Evolutionary conservation across 92 coral and sea anemone genomes (phyloP), one percentile per base, ranked within the genome.

Genomic region (Parazoanthus darwini): DNA sequence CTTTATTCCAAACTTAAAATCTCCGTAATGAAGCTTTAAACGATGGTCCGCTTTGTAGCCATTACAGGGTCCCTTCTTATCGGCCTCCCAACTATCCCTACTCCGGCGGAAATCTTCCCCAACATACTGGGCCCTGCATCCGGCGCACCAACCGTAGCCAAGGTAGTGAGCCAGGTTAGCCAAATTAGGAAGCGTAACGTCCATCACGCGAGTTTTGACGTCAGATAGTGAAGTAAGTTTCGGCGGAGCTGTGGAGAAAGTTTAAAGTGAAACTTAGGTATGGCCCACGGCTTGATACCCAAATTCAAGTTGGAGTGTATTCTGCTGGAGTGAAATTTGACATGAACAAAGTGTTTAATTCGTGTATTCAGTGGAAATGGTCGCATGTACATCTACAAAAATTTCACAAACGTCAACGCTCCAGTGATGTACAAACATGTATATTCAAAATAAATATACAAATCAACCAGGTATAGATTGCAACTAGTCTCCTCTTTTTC

Each of bases 121-220:
- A 6, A 86, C 77, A 20, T 22, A 82, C 58, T 77, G 16, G 11
- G 88, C 79, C 78, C 87, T 81, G 50, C 94, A 89, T 23, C 94
- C 94, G 3, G 84, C 88, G 13, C 86, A 74, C 94, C 94, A 92
- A 2, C 92, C 92, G 86, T 86, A 92, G 37, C 94, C 94, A 79
- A 89, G 85, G 88, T 79, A 67, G 58, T 70, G 85, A 4, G 90
- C 92, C 66, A 92, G 72, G 37, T 51, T 87, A 6, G 90, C 92
- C 23, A 89, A 63, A 79, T 86, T 70, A 39, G 82, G 51, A 88
- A 89, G 82, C 33, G 94, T 89, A 25, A 88, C 88, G 65, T 91
- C 94, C 94, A 91, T 89, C 7, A 91, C 94, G 15, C 92, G 88
- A 29, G 91, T 80, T 68, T 92, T 92, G 22, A 92, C 79, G 75